Percentiles rank a stretch among this genome's conserved stretches.
Conservation (phyloP, 2,113 vertebrate species). For the Rhinopomastus cyanomelas region DNA sequence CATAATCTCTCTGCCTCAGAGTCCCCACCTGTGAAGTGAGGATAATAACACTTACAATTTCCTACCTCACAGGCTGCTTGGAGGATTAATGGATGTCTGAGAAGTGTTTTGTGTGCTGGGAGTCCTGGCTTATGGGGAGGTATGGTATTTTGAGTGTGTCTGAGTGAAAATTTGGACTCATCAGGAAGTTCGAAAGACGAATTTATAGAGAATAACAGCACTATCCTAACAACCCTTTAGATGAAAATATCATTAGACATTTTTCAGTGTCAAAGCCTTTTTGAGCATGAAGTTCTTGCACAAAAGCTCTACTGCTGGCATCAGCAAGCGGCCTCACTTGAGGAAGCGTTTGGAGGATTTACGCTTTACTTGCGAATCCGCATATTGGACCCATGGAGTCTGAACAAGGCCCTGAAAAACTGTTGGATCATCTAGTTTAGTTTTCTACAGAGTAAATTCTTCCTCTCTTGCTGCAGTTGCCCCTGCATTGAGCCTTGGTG, state of each 20-base stretch:
- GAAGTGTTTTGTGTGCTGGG: conserved; percentile 52
- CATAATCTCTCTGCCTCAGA: conserved; percentile 50
- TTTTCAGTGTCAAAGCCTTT: neutral
- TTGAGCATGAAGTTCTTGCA: neutral
- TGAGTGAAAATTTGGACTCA: conserved; percentile 32
- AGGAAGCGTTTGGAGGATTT: neutral
- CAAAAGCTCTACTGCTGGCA: neutral
- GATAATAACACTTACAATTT: conserved; percentile 62
- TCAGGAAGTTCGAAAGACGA: neutral
- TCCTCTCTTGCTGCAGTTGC: neutral
- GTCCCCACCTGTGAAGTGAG: conserved; percentile 60
- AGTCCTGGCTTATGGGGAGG: conserved; percentile 24
- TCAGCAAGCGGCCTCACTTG: neutral
- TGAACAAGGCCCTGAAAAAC: neutral
- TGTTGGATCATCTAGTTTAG: neutral
- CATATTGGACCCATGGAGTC: neutral
- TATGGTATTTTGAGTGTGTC: conserved; percentile 20
- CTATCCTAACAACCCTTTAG: neutral
- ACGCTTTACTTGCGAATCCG: neutral
- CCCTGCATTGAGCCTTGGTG: neutral
- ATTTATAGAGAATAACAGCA: neutral
- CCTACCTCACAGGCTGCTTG: conserved; percentile 61
- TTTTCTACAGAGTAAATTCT: neutral
- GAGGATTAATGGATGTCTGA: conserved; percentile 66
- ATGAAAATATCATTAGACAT: neutral